Evolutionary conservation across 2,113 vertebrate species (phyloP), one percentile per base, ranked within the genome.

Genomic region (Oryzias woworae): DNA sequence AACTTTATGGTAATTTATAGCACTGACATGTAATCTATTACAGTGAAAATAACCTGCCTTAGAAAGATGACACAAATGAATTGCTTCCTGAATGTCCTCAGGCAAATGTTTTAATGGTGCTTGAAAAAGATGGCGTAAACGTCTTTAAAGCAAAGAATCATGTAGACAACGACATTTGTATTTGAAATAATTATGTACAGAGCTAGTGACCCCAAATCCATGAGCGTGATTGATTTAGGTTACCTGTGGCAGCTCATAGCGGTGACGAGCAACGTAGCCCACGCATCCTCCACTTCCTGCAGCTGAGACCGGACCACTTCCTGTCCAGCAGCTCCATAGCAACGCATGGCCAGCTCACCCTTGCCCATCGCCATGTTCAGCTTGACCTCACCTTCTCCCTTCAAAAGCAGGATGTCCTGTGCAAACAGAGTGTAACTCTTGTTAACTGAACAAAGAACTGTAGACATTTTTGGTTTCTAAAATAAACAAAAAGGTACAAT

Each of bases 381-480:
- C 67, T 96, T 98, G 50, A 99, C 95, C 74, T 99, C 98, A 0
- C 97, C 97, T 17, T 99, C 96, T 0, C 96, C 96, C 90, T 96
- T 99, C 91, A 97, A 92, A 81, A 99, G 89, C 73, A 99, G 91
- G 90, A 99, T 95, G 49, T 99, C 98, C 98, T 99, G 79, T 65
- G 67, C 47, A 83, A 67, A 84, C 70, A 84, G 13, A 84, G 48
- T 5, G 4, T 1, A 24, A 62, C 69, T 50, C 50, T 10, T 56
- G 22, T 22, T 6, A 69, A 53, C 24, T 54, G 17, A 7, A 66
- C 53, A 46, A 23, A 57, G 18, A 67, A 36, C 31, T 10, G 8
- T 8, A 36, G 8, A 28, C 5, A 5, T 28, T 28, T 28, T 28
- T 28, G 5, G 26, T 23, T 69, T 71, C 18, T 67, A 49, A 58